Evolutionary conservation across 2,888 invertebrate genomes (phyloP).

Genomic region (Sepiola atlantica): DNA sequence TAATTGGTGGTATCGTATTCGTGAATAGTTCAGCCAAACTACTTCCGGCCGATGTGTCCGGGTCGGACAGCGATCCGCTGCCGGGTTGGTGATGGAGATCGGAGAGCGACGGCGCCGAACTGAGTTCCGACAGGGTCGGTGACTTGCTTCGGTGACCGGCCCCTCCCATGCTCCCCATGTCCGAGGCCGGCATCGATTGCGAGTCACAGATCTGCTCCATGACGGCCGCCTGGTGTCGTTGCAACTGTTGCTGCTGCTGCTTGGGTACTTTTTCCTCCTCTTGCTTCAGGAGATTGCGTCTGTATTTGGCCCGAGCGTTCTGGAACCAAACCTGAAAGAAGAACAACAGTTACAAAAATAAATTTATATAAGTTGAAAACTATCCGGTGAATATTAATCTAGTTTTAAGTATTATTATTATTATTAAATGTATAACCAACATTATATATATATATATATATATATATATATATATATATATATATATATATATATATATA

Average conservation of each 20-base stretch:
- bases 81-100: conserved; percentile 53
- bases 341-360: not conserved
- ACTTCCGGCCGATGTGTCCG: conserved; percentile 49
- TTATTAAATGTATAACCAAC: not conserved
- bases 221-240: conserved; percentile 49
- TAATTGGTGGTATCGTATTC: conserved; percentile 51
- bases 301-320: conserved; percentile 98
- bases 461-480: conserved; percentile 9
- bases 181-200: conserved; percentile 50
- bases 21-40: conserved; percentile 52
- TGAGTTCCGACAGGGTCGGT: conserved; percentile 58
- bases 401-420: not conserved
- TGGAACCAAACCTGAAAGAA: conserved; percentile 95
- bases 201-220: conserved; percentile 47
- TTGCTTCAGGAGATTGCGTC: conserved; percentile 83
- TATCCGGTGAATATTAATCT: not conserved
- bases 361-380: not conserved
- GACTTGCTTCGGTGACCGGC: conserved; percentile 51
- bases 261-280: conserved; percentile 53
- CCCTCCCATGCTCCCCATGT: conserved; percentile 48
- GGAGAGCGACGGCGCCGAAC: conserved; percentile 59
- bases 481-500: conserved; percentile 32
- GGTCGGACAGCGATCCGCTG: conserved; percentile 47
- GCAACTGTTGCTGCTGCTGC: conserved; percentile 42
- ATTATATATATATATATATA: conserved; percentile 32